Evolutionary conservation across 2,113 vertebrate species (phyloP).

Genomic region (Brachionichthys hirsutus): DNA sequence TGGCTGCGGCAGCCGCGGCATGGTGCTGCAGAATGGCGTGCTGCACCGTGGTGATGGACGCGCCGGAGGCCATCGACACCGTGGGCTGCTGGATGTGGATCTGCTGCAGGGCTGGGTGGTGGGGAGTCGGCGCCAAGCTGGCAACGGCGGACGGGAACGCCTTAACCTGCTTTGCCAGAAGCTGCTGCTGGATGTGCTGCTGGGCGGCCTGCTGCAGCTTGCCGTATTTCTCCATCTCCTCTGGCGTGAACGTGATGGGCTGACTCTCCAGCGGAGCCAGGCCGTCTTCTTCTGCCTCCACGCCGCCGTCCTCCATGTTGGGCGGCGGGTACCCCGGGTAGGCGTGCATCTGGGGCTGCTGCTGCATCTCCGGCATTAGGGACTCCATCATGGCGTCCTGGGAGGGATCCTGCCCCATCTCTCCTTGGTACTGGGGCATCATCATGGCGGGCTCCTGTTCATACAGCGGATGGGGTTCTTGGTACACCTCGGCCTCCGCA

Average conservation of each 20-base stretch:
- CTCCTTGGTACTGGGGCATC: slow-evolving; percentile 73
- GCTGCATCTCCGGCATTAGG: slow-evolving; percentile 80
- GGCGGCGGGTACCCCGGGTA: slow-evolving; percentile 85
- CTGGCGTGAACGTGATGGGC: slow-evolving; percentile 95
- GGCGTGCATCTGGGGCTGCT: slow-evolving; percentile 74
- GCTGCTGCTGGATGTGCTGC: slow-evolving; percentile 98
- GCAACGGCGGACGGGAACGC: slow-evolving; percentile 86
- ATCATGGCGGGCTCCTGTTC: slow-evolving; percentile 74
- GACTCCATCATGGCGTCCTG: slow-evolving; percentile 80
- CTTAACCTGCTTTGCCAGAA: slow-evolving; percentile 96
- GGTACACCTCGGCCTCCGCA: slow-evolving; percentile 73
- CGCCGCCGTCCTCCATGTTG: slow-evolving; percentile 80
- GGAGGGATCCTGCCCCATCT: slow-evolving; percentile 69
- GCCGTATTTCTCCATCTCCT: slow-evolving; percentile 99
- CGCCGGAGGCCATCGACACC: slow-evolving; percentile 83
- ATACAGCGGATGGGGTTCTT: slow-evolving; percentile 66
- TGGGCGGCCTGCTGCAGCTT: slow-evolving; percentile 97
- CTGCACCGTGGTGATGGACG: slow-evolving; percentile 93
- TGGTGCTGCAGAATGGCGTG: slow-evolving; percentile 97
- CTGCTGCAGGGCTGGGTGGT: slow-evolving; percentile 85
- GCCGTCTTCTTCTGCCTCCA: slow-evolving; percentile 88
- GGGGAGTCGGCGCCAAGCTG: slow-evolving; percentile 73
- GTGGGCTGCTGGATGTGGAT: slow-evolving; percentile 96
- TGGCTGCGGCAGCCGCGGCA: slow-evolving; percentile 86
- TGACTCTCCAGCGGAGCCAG: slow-evolving; percentile 95